These are phyloP conservation scores for Cyclargus thomasi DNA, from an alignment of 1,140 invertebrate genomes.

Conservation along the genomic window DNA sequence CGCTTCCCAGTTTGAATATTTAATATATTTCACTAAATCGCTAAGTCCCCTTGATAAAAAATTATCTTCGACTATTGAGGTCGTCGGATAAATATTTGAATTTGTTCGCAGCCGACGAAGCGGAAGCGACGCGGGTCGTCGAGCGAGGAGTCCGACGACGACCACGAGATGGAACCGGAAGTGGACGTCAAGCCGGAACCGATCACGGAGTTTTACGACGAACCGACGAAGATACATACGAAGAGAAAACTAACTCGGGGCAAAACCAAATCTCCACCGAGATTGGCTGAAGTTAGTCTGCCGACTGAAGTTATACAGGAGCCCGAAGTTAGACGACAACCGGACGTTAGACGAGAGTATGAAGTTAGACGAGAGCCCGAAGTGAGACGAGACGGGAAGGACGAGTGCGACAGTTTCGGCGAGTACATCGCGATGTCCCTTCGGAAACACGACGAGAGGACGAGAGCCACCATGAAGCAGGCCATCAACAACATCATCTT, in stretches of 20 bases:
- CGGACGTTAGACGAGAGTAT: conserved; percentile 18
- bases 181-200: conserved; percentile 44
- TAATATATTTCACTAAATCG: not conserved
- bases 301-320: too few species aligned
- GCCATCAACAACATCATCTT: conserved; percentile 69
- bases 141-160: not conserved
- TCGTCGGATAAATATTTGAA: not conserved
- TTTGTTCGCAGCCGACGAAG: not conserved
- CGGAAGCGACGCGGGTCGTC: not conserved
- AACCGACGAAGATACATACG: conserved; percentile 16
- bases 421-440: conserved; percentile 63
- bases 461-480: conserved; percentile 64
- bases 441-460: conserved; percentile 61
- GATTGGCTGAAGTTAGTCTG: too few species aligned
- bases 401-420: conserved; percentile 63
- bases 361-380: conserved; percentile 25
- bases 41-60: not conserved
- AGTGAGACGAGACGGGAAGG: conserved; percentile 42
- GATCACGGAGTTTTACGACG: not conserved
- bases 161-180: not conserved
- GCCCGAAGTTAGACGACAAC: too few species aligned
- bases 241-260: conserved; percentile 26
- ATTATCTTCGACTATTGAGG: not conserved
- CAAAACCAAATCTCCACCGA: too few species aligned
- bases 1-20: not conserved